Percentiles rank a stretch among this genome's conserved stretches.
Evolutionary conservation across 2,797 vertebrate genomes (phyloP).

Genomic region (Cottoperca gobio): DNA sequence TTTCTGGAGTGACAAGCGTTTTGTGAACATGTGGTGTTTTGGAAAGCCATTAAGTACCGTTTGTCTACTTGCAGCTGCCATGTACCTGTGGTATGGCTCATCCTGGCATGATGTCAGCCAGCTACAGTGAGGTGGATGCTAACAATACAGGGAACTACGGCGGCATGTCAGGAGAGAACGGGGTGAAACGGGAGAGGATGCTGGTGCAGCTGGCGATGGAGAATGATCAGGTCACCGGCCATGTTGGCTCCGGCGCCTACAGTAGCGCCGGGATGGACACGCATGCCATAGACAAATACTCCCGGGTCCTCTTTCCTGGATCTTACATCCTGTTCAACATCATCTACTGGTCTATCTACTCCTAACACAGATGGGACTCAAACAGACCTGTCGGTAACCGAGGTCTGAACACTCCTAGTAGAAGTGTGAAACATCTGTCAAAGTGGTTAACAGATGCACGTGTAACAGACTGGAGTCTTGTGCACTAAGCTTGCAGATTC

Average conservation of each 20-base stretch:
- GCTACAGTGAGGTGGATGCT: conserved; percentile 88
- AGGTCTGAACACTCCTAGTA: not conserved
- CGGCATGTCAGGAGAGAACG: conserved; percentile 84
- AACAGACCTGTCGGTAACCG: not conserved
- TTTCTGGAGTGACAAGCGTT: not conserved
- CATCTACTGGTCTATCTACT: conserved; percentile 97
- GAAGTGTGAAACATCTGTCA: not conserved
- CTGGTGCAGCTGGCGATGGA: conserved; percentile 89
- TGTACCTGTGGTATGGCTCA: conserved; percentile 88
- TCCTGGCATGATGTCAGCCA: conserved; percentile 84
- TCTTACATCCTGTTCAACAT: conserved; percentile 93
- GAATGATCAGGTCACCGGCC: conserved; percentile 82
- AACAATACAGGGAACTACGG: conserved; percentile 86
- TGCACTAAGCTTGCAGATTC: not conserved
- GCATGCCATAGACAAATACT: conserved; percentile 94
- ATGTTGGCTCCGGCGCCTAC: conserved; percentile 84
- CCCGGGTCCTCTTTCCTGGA: conserved; percentile 91
- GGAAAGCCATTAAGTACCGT: not conserved
- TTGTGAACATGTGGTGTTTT: not conserved
- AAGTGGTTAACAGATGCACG: not conserved
- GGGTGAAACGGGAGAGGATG: conserved; percentile 87
- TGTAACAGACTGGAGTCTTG: no score
- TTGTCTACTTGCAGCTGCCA: conserved; percentile 79
- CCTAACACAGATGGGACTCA: conserved; percentile 69
- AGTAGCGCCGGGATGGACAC: conserved; percentile 91